Evolutionary conservation across 2,888 invertebrate species (phyloP).

Genomic region (Dolomedes plantarius): DNA sequence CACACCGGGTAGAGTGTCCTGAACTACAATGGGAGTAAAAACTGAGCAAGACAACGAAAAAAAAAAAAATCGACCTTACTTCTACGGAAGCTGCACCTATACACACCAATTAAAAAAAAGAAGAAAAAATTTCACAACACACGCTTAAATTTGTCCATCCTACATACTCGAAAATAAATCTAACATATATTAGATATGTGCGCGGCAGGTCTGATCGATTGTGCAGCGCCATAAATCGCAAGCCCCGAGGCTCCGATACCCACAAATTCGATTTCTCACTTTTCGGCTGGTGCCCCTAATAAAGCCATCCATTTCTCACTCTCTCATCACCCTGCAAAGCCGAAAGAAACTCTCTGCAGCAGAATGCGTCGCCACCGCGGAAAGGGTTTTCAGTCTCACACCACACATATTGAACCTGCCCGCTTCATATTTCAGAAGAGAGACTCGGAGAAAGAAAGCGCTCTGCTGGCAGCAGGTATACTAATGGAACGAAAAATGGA

Average conservation of each 20-base stretch:
- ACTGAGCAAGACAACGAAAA: no score
- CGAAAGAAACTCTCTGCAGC: not conserved
- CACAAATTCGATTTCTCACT: constrained; percentile 7
- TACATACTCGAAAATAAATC: no score
- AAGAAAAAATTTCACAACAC: no score
- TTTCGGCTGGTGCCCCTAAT: not conserved
- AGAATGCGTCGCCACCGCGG: no score
- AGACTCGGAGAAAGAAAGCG: not conserved
- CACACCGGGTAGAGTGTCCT: no score
- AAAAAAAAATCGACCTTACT: no score
- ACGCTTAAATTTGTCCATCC: no score
- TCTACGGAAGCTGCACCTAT: no score
- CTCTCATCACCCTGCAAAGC: not conserved
- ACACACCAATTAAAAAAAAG: no score
- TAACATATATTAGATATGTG: no score
- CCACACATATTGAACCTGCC: not conserved
- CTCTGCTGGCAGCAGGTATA: not conserved
- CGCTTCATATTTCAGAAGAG: not conserved
- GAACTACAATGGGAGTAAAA: no score
- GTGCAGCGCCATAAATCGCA: not conserved
- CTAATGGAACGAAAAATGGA: not conserved
- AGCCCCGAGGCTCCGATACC: not conserved
- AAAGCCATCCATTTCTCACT: constrained; percentile 14
- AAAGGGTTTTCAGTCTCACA: not conserved
- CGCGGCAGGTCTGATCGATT: not conserved